These are phyloP conservation scores for Yponomeuta cagnagella DNA, from an alignment of 2,888 invertebrate genomes.

Conservation along the genomic window DNA sequence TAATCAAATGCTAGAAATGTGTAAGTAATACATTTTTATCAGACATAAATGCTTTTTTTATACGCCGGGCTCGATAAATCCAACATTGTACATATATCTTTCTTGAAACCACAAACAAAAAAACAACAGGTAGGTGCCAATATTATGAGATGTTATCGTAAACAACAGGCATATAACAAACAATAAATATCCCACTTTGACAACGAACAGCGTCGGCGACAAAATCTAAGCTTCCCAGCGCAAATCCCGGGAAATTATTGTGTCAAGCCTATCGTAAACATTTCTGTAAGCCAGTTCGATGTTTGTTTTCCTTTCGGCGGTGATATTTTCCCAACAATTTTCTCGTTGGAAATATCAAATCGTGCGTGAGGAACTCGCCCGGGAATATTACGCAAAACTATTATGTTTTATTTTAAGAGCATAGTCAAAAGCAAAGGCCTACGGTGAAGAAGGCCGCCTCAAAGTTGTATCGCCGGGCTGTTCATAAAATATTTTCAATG, in stretches of 20 bases:
- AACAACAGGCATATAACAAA: not conserved
- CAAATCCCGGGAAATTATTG: conserved; percentile 1
- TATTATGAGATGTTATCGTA: not conserved
- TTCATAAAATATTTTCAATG: conserved; percentile 61
- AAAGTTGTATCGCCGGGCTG: conserved; percentile 34
- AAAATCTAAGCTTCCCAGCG: not conserved
- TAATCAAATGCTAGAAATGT: too few species aligned
- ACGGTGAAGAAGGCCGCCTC: not conserved
- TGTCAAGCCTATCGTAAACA: conserved; percentile 4
- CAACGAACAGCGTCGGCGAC: not conserved
- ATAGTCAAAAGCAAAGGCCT: not conserved
- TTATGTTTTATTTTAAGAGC: not conserved
- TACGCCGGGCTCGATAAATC: too few species aligned
- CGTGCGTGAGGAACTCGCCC: not conserved
- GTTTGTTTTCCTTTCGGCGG: not conserved
- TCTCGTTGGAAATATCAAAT: not conserved
- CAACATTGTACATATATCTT: too few species aligned
- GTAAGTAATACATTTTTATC: too few species aligned
- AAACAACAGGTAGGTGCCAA: too few species aligned
- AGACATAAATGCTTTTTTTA: too few species aligned
- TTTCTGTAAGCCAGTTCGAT: not conserved
- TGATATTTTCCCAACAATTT: not conserved
- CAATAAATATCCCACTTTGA: conserved; percentile 1
- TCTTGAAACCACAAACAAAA: too few species aligned
- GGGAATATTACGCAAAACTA: not conserved